Evolutionary conservation across 2,797 vertebrate genomes (phyloP), one percentile per base, ranked within the genome.

Genomic region (Margarornis squamiger): DNA sequence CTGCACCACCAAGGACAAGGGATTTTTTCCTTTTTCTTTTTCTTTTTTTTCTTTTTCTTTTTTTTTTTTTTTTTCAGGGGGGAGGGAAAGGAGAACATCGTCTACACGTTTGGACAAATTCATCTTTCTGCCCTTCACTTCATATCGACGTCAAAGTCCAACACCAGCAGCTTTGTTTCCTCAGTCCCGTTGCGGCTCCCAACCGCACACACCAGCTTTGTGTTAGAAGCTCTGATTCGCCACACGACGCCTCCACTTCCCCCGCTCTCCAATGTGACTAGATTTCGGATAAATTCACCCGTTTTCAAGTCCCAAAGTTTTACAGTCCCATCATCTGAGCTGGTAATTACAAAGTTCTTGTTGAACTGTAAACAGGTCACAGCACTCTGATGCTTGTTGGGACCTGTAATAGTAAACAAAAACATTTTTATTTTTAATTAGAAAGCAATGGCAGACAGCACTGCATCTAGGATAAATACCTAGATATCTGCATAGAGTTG

Each of bases 361-460:
- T 99, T 99, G 98, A 99, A 99, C 98, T 99, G 99, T 98, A 99
- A 99, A 98, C 99, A 99, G 96, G 99, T 99, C 97, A 99, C 99
- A 95, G 99, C 99, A 94, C 99, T 99, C 98, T 99, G 99, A 98
- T 99, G 99, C 98, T 99, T 99, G 98, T 99, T 99, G 96, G 99
- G 99, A 98, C 99, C 99, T 99, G 74, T 12, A 97, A 65, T 9
- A 96, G 82, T 58, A 95, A 97, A 95, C 65, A 93, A 96, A 80
- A 96, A 52, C 41, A 43, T 90, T 91, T 95, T 61, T 76, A 75
- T 76, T 91, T 95, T 90, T 76, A 91, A 88, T 91, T 73, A 93
- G 92, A 95, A 92, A 94, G 34, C 32, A 52, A 22, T 5, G 72
- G 46, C 72, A 84, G 72, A 21, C 68, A 85, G 74, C 71, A 62